phyloP scores from a whole-genome alignment of 2,797 vertebrate genomes.

The Enteromius paludinosus region DNA sequence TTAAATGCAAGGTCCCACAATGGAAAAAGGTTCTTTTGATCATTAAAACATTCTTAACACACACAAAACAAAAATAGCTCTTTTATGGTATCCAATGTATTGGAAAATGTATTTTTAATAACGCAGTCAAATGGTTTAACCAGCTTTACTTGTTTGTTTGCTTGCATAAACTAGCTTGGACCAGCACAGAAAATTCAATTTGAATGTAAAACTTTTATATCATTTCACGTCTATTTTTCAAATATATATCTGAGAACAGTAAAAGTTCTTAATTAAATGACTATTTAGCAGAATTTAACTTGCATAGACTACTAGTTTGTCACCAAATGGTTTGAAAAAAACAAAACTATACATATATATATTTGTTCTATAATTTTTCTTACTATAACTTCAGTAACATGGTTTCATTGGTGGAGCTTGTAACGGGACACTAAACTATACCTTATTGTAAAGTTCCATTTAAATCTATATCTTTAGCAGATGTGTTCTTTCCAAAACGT shows the following conservation, averaged over 20 bases:
- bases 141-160: background rate
- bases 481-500: slow-evolving; percentile 5
- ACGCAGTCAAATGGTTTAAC: background rate
- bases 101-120: background rate
- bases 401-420: background rate
- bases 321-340: background rate
- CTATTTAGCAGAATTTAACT: background rate
- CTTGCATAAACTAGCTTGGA: background rate
- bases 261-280: background rate
- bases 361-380: background rate
- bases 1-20: background rate
- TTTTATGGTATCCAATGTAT: background rate
- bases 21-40: background rate
- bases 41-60: background rate
- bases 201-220: background rate
- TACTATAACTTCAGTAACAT: background rate
- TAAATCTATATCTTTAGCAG: background rate
- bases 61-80: background rate
- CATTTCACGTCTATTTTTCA: background rate
- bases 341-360: too few species aligned
- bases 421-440: background rate
- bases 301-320: background rate
- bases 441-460: background rate
- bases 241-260: background rate
- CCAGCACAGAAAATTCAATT: background rate